Conservation (phyloP, 2,797 vertebrate genomes). For the Calcarius lapponicus region DNA sequence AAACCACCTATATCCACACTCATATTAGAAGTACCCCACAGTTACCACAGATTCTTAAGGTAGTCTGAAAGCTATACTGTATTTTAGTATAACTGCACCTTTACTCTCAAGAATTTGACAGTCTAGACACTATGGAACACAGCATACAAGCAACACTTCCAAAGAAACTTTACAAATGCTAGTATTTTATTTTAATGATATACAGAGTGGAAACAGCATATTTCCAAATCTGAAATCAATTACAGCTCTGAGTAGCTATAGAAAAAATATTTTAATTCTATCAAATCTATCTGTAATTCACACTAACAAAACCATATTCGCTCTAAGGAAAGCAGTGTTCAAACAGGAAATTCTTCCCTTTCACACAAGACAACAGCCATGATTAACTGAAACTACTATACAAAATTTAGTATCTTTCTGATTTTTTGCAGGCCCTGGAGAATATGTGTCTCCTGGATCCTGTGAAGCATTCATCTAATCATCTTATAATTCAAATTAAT, state of each 20-base stretch:
- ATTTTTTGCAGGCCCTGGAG: slow-evolving; percentile 36
- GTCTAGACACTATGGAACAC: neutral
- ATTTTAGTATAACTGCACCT: neutral
- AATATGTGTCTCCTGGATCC: neutral
- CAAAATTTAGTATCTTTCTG: slow-evolving; percentile 29
- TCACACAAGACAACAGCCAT: slow-evolving; percentile 44
- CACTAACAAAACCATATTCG: slow-evolving; percentile 10
- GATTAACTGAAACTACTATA: neutral
- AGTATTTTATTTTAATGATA: slow-evolving; percentile 68
- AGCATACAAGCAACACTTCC: slow-evolving; percentile 36
- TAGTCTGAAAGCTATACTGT: neutral
- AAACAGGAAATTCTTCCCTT: slow-evolving; percentile 51
- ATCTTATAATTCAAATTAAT: slow-evolving; percentile 23
- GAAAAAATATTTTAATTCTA: slow-evolving; percentile 49
- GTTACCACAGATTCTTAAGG: slow-evolving; percentile 6
- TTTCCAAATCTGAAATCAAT: slow-evolving; percentile 70
- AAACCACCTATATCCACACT: neutral
- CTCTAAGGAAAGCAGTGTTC: slow-evolving; percentile 56
- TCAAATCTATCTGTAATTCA: slow-evolving; percentile 7
- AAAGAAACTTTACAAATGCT: slow-evolving; percentile 51
- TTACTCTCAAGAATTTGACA: slow-evolving; percentile 29
- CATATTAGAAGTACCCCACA: neutral
- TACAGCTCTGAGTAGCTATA: slow-evolving; percentile 49
- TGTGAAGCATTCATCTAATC: slow-evolving; percentile 28
- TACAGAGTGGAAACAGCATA: slow-evolving; percentile 58